These are phyloP conservation scores for Slavum lentiscoides DNA, from an alignment of 2,888 invertebrate species.

Conservation along the genomic window DNA sequence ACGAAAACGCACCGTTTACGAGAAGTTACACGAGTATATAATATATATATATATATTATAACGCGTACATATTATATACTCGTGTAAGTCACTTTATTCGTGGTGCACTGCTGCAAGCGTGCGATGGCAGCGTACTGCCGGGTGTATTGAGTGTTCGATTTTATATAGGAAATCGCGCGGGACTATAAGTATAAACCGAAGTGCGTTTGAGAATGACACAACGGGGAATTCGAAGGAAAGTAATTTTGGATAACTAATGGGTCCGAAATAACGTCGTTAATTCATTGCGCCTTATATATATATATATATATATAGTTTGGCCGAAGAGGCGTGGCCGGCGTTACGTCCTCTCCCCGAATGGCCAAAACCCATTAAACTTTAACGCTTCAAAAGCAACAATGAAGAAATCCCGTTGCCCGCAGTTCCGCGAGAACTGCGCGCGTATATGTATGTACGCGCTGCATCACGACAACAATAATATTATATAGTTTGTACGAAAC, in stretches of 20 bases:
- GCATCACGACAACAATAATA: not conserved
- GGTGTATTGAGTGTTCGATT: not conserved
- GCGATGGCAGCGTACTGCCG: too few relatives aligned
- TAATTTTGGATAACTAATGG: conserved; percentile 52
- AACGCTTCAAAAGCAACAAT: conserved; percentile 50
- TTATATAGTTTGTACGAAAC: too few relatives aligned
- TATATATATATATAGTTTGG: conserved; percentile 17
- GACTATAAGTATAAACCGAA: conserved; percentile 31
- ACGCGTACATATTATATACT: too few relatives aligned
- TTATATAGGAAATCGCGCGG: conserved; percentile 18
- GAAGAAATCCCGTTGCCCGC: conserved; percentile 40
- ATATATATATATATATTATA: too few relatives aligned
- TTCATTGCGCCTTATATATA: conserved; percentile 31
- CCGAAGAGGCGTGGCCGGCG: conserved; percentile 43
- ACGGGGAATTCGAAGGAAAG: conserved; percentile 52
- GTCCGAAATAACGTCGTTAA: conserved; percentile 49
- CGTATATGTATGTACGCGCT: not conserved
- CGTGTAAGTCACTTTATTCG: too few relatives aligned
- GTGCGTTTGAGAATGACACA: conserved; percentile 51
- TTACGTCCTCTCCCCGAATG: conserved; percentile 48
- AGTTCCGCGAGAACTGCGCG: not conserved
- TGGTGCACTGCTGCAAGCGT: too few relatives aligned
- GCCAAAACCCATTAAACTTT: conserved; percentile 53
- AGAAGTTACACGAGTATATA: too few relatives aligned
- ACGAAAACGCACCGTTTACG: too few relatives aligned